Evolutionary conservation across 2,797 vertebrate genomes (phyloP).

Genomic region (Pantherophis alleghaniensis): DNA sequence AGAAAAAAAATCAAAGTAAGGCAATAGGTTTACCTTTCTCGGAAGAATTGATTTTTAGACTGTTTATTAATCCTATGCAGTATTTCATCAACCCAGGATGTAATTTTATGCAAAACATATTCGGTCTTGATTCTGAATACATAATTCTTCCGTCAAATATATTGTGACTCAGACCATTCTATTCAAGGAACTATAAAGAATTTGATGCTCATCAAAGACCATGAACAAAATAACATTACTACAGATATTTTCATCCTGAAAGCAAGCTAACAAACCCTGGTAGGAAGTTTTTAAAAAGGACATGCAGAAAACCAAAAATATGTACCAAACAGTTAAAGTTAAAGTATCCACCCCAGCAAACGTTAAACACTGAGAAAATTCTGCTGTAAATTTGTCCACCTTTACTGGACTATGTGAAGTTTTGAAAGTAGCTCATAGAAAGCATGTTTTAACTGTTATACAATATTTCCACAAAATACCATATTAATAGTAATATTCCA

Average conservation of each 20-base stretch:
- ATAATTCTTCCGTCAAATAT: not conserved
- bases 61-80: slow-evolving; percentile 53
- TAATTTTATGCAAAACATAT: slow-evolving; percentile 24
- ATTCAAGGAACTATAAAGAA: not conserved
- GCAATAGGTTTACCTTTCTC: slow-evolving; percentile 64
- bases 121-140: not conserved
- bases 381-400: not conserved
- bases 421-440: not conserved
- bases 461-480: not conserved
- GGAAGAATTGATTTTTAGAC: slow-evolving; percentile 63
- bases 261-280: slow-evolving; percentile 49
- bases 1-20: slow-evolving; percentile 49
- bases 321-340: slow-evolving; percentile 2
- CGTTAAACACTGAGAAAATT: too few relatives aligned
- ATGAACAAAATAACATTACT: slow-evolving; percentile 50
- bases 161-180: slow-evolving; percentile 19
- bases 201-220: not conserved
- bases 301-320: slow-evolving; percentile 36
- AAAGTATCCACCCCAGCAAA: not conserved
- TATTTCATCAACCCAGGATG: slow-evolving; percentile 31
- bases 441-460: not conserved
- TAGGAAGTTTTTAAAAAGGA: not conserved
- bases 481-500: not conserved
- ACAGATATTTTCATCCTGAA: slow-evolving; percentile 51
- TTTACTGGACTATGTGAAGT: not conserved